phyloP scores from a whole-genome alignment of 2,888 invertebrate species.

The Sinohyriopsis cumingii region DNA sequence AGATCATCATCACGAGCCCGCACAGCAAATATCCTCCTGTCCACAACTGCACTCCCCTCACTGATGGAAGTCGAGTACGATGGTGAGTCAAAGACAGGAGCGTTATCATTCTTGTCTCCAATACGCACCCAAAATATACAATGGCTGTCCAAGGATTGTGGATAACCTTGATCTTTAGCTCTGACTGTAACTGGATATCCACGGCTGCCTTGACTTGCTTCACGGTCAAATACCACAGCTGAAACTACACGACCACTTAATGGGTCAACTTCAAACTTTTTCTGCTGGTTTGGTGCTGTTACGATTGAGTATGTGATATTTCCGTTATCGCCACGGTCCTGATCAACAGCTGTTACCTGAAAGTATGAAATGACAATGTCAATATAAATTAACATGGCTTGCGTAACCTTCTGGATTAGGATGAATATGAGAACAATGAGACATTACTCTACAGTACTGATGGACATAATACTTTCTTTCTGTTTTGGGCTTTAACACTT shows the following conservation, averaged over 20 bases:
- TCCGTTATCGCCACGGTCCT: slow-evolving; percentile 89
- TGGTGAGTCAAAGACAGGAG: slow-evolving; percentile 63
- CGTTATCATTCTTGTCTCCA: slow-evolving; percentile 64
- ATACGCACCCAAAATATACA: slow-evolving; percentile 84
- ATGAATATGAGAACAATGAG: no score
- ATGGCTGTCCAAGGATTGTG: slow-evolving; percentile 92
- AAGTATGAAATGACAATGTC: slow-evolving; percentile 29
- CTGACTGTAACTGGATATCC: slow-evolving; percentile 82
- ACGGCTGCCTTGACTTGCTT: slow-evolving; percentile 71
- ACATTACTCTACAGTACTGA: background rate
- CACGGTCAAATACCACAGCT: slow-evolving; percentile 85
- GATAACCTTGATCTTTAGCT: slow-evolving; percentile 98
- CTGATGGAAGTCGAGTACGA: slow-evolving; percentile 49
- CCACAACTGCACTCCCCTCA: slow-evolving; percentile 32
- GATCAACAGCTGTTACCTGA: slow-evolving; percentile 91
- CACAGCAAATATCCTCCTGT: slow-evolving; percentile 54
- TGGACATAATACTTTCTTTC: no score
- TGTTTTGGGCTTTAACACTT: background rate
- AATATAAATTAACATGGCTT: background rate
- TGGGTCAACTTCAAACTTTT: slow-evolving; percentile 95
- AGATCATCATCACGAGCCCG: slow-evolving; percentile 95
- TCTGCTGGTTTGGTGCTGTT: slow-evolving; percentile 84
- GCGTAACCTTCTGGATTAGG: no score
- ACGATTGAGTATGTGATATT: slow-evolving; percentile 92
- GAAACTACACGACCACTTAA: slow-evolving; percentile 92